These are phyloP conservation scores for Nineta flava DNA, from an alignment of 2,888 invertebrate genomes.

Conservation along the genomic window DNA sequence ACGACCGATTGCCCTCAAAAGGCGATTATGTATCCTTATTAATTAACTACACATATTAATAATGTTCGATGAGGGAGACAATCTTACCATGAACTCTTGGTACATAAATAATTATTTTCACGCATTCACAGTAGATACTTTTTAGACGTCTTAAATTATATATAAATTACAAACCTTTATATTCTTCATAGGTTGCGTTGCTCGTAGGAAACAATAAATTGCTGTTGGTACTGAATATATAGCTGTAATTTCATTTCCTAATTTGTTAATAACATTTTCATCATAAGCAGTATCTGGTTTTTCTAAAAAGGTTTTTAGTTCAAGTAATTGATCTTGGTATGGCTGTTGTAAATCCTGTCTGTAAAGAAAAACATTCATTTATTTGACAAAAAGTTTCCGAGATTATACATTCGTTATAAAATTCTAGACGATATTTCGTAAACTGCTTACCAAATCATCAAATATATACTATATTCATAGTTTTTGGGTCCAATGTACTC, in stretches of 20 bases:
- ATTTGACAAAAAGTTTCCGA: no score
- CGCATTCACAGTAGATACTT: not conserved
- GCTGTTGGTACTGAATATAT: constrained; percentile 57
- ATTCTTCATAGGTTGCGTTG: constrained; percentile 14
- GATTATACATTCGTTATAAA: no score
- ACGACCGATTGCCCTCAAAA: no score
- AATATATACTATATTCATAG: no score
- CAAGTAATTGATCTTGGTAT: constrained; percentile 35
- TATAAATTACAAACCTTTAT: not conserved
- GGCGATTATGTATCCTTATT: no score
- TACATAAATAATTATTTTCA: no score
- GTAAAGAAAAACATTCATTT: not conserved
- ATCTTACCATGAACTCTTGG: no score
- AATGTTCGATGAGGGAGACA: no score
- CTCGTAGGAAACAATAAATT: constrained; percentile 47
- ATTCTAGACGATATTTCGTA: no score
- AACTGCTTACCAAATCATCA: no score
- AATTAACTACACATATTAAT: no score
- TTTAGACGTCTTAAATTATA: not conserved
- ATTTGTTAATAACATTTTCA: constrained; percentile 32
- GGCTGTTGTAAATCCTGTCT: constrained; percentile 16
- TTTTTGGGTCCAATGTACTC: not conserved
- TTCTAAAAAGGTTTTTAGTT: constrained; percentile 32
- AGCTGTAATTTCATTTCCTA: constrained; percentile 46
- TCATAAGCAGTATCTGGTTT: constrained; percentile 26